Evolutionary conservation across 1,140 invertebrate genomes (phyloP).

Genomic region (Bombus breviceps): DNA sequence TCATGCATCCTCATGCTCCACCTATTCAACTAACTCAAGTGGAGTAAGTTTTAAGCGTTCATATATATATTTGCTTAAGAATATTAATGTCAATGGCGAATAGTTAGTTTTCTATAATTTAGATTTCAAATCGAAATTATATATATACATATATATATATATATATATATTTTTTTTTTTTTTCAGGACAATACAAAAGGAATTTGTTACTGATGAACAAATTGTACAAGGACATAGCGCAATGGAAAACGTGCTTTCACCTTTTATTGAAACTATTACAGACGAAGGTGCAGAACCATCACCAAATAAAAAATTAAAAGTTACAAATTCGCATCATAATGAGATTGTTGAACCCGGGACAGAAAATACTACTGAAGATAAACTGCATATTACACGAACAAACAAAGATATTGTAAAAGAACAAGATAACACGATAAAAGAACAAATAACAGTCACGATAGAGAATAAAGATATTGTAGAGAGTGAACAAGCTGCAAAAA

Average conservation of each 20-base stretch:
- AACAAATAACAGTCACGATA: background rate
- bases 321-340: background rate
- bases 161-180: no score
- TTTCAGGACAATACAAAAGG: conserved; percentile 47
- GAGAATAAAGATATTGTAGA: background rate
- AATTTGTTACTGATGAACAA: conserved; percentile 30
- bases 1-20: conserved; percentile 72
- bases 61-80: background rate
- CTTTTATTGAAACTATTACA: background rate
- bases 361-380: background rate
- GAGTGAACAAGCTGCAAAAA: background rate
- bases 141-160: no score
- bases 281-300: conserved; percentile 10
- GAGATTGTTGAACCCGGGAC: background rate
- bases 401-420: background rate
- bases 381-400: background rate
- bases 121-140: conserved; percentile 13
- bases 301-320: conserved; percentile 39
- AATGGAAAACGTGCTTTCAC: background rate
- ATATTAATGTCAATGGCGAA: background rate
- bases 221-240: background rate
- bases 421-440: background rate
- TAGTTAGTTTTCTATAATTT: background rate
- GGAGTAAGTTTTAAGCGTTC: conserved; percentile 43
- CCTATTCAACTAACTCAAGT: conserved; percentile 61